Evolutionary conservation across 2,113 vertebrate genomes (phyloP).

Genomic region (Apistogramma diplotaenia): DNA sequence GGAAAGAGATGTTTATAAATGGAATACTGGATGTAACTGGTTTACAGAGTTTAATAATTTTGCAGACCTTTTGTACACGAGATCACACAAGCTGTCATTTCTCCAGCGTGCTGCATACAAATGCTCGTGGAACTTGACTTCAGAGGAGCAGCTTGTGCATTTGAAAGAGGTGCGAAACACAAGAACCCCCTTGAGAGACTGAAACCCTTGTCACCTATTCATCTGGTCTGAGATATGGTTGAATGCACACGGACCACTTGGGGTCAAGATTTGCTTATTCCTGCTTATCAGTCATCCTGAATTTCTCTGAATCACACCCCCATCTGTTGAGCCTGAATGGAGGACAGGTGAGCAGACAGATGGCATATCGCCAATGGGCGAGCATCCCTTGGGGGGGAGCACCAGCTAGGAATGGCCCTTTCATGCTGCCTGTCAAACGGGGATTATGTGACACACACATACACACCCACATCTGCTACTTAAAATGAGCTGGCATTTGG

Average conservation of each 20-base stretch:
- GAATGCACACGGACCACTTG: slow-evolving; percentile 11
- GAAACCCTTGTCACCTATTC: slow-evolving; percentile 18
- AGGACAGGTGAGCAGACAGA: slow-evolving; percentile 70
- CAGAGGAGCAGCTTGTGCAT: background rate
- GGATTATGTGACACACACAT: slow-evolving; percentile 56
- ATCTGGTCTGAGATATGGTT: slow-evolving; percentile 31
- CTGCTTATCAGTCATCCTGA: slow-evolving; percentile 20
- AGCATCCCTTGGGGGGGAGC: slow-evolving; percentile 58
- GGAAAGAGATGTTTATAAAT: slow-evolving; percentile 46
- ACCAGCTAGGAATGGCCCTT: slow-evolving; percentile 55
- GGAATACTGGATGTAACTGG: slow-evolving; percentile 30
- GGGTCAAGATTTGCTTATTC: slow-evolving; percentile 21
- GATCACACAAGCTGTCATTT: slow-evolving; percentile 6
- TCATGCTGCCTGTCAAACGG: slow-evolving; percentile 73
- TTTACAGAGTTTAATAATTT: slow-evolving; percentile 56
- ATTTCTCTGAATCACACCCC: slow-evolving; percentile 40
- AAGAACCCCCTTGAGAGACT: slow-evolving; percentile 5
- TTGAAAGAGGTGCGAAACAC: slow-evolving; percentile 4
- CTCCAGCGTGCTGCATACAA: background rate
- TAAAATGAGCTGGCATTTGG: slow-evolving; percentile 57
- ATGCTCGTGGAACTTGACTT: background rate
- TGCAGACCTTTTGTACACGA: slow-evolving; percentile 17
- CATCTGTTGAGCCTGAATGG: slow-evolving; percentile 49
- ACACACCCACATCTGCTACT: slow-evolving; percentile 57
- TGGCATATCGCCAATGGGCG: slow-evolving; percentile 60